Evolutionary conservation across 30 jellyfish, hydroid and myxozoan genomes (phyloP).

Genomic region (Cassiopea andromeda): DNA sequence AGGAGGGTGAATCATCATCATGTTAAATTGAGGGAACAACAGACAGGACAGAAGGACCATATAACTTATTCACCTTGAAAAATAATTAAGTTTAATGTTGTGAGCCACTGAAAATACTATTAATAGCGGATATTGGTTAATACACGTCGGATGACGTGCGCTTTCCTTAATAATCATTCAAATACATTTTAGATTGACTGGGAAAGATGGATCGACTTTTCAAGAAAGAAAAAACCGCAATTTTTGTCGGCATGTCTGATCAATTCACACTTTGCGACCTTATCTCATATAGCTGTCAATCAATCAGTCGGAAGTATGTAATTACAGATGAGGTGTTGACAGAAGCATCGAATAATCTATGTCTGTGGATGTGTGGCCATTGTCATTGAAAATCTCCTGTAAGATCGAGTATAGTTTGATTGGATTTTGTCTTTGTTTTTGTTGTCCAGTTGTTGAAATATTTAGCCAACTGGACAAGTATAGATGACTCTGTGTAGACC

Average conservation of each 20-base stretch:
- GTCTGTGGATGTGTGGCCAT: conserved; percentile 91
- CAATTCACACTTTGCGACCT: conserved; percentile 81
- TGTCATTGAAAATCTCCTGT: conserved; percentile 49
- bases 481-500: conserved; percentile 52
- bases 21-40: neutral
- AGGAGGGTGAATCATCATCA: no score
- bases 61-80: neutral
- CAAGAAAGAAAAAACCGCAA: conserved; percentile 24
- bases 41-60: neutral
- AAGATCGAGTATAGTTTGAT: conserved; percentile 64
- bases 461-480: conserved; percentile 75
- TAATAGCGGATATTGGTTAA: conserved; percentile 2
- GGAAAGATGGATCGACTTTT: conserved; percentile 51
- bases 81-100: conserved; percentile 14
- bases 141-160: conserved; percentile 46
- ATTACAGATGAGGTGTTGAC: conserved; percentile 94
- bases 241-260: conserved; percentile 75
- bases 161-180: conserved; percentile 30
- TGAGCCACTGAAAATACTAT: conserved; percentile 22
- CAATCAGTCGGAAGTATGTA: conserved; percentile 85
- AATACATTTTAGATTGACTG: conserved; percentile 35
- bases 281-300: conserved; percentile 79
- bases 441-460: conserved; percentile 75
- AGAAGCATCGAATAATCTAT: conserved; percentile 84
- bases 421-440: conserved; percentile 74